Evolutionary conservation across 35 echinoderm and acorn worm species (phyloP).

Genomic region (Heliocidaris erythrogramma): DNA sequence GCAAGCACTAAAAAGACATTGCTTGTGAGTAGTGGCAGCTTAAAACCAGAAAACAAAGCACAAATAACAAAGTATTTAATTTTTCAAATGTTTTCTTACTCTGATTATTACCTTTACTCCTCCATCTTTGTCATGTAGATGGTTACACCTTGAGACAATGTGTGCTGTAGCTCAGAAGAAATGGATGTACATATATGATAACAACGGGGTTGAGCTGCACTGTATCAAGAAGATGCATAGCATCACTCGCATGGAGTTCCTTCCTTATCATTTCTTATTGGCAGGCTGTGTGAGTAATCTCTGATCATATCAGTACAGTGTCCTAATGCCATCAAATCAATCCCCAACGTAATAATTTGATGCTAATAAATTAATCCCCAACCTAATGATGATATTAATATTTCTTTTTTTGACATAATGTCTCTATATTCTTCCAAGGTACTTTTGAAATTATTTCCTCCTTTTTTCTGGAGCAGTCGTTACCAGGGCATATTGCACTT

Average conservation of each 20-base stretch:
- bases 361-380: too few relatives aligned
- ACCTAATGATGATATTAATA: too few relatives aligned
- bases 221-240: conserved; percentile 85
- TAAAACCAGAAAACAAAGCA: neutral
- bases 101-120: neutral
- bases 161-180: conserved; percentile 98
- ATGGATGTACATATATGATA: conserved; percentile 97
- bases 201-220: conserved; percentile 87
- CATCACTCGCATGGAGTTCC: conserved; percentile 81
- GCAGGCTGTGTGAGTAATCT: conserved; percentile 71
- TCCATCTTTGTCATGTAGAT: conserved; percentile 56
- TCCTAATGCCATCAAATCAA: too few relatives aligned
- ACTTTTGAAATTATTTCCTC: too few relatives aligned
- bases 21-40: neutral
- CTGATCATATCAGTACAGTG: neutral
- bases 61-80: neutral
- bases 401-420: too few relatives aligned
- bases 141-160: conserved; percentile 96
- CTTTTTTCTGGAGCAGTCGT: too few relatives aligned
- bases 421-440: too few relatives aligned
- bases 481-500: too few relatives aligned
- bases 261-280: conserved; percentile 92
- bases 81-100: neutral
- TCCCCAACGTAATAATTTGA: too few relatives aligned
- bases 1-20: neutral